Evolutionary conservation across 2,888 invertebrate species (phyloP), one percentile per base, ranked within the genome.

Genomic region (Sericinus montela): DNA sequence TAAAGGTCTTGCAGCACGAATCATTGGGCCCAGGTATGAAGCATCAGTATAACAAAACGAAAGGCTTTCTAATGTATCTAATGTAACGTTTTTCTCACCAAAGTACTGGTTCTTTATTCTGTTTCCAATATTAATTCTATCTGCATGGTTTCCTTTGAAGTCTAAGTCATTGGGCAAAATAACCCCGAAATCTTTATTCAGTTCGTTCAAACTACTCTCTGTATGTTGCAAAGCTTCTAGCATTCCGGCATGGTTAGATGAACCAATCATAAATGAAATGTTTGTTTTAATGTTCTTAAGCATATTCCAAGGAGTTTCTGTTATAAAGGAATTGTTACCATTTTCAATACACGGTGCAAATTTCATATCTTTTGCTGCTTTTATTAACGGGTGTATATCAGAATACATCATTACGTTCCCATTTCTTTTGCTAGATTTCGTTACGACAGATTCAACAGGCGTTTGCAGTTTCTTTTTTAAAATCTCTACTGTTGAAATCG

Each of bases 321-420:
- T 59, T 44, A 82, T 59, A 47, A 85, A 80, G 5, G 69, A 57
- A 11, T 60, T 58, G 4, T 37, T 36, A 1, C 55, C 58, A 0
- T 44, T 56, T 58, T 78, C 76, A 51, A 83, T 54, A 51, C 85
- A 84, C 4, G 80, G 83, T 52, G 58, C 69, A 45, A 78, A 74
- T 36, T 48, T 39, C 1, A 74, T 59, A 30, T 60, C 60, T 39
- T 57, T 63, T 10, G 70, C 65, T 19, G 65, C 64, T 51, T 8
- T 55, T 16, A 75, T 45, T 46, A 84, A 55, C 5, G 19, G 30
- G 51, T 59, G 49, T 10, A 67, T 44, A 15, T 63, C 51, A n/a
- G 57, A 51, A 7, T 60, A 51, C 8, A 56, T 54, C 19, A 71
- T 59, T 30, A 58, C 51, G 4, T 6, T 25, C 8, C 7, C 25